Conservation (phyloP, 2,797 vertebrate species). For the Galago senegalensis region DNA sequence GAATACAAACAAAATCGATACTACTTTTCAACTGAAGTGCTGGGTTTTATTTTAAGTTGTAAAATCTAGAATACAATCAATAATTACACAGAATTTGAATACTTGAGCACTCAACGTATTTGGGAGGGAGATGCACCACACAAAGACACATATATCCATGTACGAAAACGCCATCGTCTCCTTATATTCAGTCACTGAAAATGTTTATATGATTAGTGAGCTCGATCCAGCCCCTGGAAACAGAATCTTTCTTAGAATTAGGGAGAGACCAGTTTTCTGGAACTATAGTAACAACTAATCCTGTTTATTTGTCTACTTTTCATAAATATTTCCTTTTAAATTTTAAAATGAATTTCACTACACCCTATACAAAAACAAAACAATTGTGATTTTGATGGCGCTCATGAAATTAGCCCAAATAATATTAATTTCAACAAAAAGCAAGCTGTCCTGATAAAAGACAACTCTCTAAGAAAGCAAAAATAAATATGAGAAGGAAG, state of each 20-base stretch:
- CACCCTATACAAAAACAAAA: conserved; percentile 88
- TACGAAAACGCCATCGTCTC: conserved; percentile 25
- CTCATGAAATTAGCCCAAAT: conserved; percentile 92
- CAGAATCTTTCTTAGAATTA: conserved; percentile 77
- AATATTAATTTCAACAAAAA: conserved; percentile 94
- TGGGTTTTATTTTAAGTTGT: conserved; percentile 88
- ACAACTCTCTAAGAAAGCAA: conserved; percentile 94
- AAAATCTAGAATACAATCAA: conserved; percentile 89
- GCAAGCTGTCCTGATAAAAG: conserved; percentile 93
- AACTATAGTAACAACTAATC: conserved; percentile 77
- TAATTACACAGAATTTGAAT: conserved; percentile 81
- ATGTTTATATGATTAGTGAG: conserved; percentile 29
- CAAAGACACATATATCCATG: conserved; percentile 64
- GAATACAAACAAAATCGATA: conserved; percentile 90
- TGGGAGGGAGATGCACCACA: conserved; percentile 57
- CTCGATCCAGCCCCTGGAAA: conserved; percentile 59
- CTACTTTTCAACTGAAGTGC: conserved; percentile 77
- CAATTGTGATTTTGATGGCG: conserved; percentile 91
- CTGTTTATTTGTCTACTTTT: conserved; percentile 84
- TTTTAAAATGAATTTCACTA: conserved; percentile 87
- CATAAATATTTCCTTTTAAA: conserved; percentile 84
- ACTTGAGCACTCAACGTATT: conserved; percentile 73
- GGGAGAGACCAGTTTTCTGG: conserved; percentile 79
- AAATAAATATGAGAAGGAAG: conserved; percentile 93
- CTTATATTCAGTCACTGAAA: conserved; percentile 70